Conservation (phyloP, 2,888 invertebrate species). For the Chouioia cunea region DNA sequence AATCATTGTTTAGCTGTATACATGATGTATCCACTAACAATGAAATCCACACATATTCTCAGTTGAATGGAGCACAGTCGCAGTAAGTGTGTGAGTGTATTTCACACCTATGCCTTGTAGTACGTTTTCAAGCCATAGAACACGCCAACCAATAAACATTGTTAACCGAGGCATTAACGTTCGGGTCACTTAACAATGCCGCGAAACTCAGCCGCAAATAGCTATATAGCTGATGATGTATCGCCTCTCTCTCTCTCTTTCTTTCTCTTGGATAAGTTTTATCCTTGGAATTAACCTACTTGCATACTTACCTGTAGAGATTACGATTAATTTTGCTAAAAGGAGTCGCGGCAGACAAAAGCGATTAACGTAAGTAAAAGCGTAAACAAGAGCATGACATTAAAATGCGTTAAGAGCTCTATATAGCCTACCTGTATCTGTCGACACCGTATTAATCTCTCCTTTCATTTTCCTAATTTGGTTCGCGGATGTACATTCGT, state of each 20-base stretch:
- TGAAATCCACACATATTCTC: background rate
- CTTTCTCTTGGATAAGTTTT: background rate
- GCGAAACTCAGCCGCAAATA: background rate
- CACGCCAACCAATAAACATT: slow-evolving; percentile 21
- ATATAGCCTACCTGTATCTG: background rate
- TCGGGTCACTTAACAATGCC: slow-evolving; percentile 35
- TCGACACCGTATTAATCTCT: slow-evolving; percentile 40
- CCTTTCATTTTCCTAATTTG: slow-evolving; percentile 40
- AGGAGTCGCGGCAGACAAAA: slow-evolving; percentile 1
- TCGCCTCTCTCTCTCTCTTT: background rate
- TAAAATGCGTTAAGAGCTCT: slow-evolving; percentile 14
- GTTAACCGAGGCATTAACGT: slow-evolving; percentile 22
- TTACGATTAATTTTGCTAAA: slow-evolving; percentile 25
- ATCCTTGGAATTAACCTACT: slow-evolving; percentile 16
- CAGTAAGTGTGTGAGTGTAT: too few species aligned
- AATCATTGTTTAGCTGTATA: slow-evolving; percentile 8
- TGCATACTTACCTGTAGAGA: background rate
- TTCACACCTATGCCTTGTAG: background rate
- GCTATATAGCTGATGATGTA: slow-evolving; percentile 18
- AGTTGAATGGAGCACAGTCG: too few species aligned
- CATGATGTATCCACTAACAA: background rate
- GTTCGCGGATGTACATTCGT: slow-evolving; percentile 7
- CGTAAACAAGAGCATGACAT: slow-evolving; percentile 34
- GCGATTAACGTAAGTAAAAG: background rate
- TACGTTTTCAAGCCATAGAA: too few species aligned